phyloP scores from a whole-genome alignment of 2,888 invertebrate genomes.

The Heliconius cydno region DNA sequence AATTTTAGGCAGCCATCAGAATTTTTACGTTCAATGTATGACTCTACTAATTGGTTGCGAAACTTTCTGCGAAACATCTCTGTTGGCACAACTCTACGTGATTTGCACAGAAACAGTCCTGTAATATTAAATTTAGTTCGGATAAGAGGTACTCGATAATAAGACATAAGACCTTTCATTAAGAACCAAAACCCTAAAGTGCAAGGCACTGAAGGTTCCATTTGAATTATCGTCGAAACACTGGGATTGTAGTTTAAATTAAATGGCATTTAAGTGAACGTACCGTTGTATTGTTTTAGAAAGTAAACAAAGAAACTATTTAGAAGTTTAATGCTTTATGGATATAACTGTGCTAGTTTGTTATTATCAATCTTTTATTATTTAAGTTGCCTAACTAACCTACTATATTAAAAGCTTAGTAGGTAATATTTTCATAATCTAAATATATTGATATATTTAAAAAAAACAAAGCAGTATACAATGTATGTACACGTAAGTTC shows the following conservation, averaged over 20 bases:
- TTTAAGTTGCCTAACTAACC: neutral
- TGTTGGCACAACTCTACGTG: conserved; percentile 63
- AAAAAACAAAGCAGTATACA: no score
- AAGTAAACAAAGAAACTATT: conserved; percentile 59
- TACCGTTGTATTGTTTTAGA: conserved; percentile 68
- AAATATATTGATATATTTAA: neutral
- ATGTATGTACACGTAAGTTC: neutral
- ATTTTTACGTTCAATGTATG: conserved; percentile 52
- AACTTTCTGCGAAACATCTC: conserved; percentile 61
- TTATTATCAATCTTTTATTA: neutral
- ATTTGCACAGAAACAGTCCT: conserved; percentile 55
- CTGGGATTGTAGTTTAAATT: conserved; percentile 70
- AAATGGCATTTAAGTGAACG: conserved; percentile 70
- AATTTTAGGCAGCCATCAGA: conserved; percentile 41
- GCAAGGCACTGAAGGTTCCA: conserved; percentile 45
- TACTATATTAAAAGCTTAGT: neutral
- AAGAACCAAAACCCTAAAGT: conserved; percentile 50
- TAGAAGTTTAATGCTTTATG: conserved; percentile 37
- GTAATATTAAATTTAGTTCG: conserved; percentile 45
- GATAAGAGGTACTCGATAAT: conserved; percentile 45
- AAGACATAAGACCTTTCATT: conserved; percentile 46
- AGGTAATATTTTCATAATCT: neutral
- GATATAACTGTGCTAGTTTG: conserved; percentile 14
- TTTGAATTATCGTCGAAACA: conserved; percentile 61
- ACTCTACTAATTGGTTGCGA: conserved; percentile 70